Conservation (phyloP, 2,888 invertebrate species). For the Noctuana brunneofusca region DNA sequence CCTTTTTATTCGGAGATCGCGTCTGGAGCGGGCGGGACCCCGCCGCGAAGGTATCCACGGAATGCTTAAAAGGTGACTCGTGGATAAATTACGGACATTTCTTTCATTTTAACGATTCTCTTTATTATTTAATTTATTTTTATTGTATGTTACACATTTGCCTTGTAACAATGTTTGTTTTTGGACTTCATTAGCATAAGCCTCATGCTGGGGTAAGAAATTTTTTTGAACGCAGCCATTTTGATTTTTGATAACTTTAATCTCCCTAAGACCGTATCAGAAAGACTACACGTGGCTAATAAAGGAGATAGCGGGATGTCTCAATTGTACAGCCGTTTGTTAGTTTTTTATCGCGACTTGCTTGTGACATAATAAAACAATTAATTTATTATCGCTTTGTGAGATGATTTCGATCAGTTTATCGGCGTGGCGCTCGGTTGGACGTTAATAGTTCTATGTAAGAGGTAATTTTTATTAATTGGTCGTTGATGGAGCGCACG, state of each 20-base stretch:
- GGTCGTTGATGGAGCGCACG: constrained; percentile 66
- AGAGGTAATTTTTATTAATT: constrained; percentile 80
- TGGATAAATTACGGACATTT: constrained; percentile 82
- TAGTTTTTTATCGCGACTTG: constrained; percentile 71
- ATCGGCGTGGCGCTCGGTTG: constrained; percentile 66
- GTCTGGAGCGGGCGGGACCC: constrained; percentile 76
- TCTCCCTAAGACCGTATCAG: constrained; percentile 65
- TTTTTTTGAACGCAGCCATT: constrained; percentile 63
- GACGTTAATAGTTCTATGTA: constrained; percentile 77
- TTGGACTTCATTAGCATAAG: constrained; percentile 80
- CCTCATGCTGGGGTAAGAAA: constrained; percentile 68
- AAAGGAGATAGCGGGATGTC: constrained; percentile 79
- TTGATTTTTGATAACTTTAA: constrained; percentile 71
- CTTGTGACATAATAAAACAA: constrained; percentile 80
- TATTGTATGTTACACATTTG: constrained; percentile 82
- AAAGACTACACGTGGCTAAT: constrained; percentile 68
- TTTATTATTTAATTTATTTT: constrained; percentile 83
- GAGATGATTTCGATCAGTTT: constrained; percentile 76
- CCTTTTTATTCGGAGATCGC: constrained; percentile 78
- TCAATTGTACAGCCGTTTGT: constrained; percentile 77
- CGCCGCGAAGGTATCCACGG: constrained; percentile 79
- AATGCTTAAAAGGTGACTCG: constrained; percentile 82
- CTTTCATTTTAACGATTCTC: constrained; percentile 82
- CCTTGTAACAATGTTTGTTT: constrained; percentile 82
- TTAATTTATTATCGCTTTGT: constrained; percentile 75